Evolutionary conservation across 1,140 invertebrate genomes (phyloP).

Genomic region (Lanistes nyassanus): DNA sequence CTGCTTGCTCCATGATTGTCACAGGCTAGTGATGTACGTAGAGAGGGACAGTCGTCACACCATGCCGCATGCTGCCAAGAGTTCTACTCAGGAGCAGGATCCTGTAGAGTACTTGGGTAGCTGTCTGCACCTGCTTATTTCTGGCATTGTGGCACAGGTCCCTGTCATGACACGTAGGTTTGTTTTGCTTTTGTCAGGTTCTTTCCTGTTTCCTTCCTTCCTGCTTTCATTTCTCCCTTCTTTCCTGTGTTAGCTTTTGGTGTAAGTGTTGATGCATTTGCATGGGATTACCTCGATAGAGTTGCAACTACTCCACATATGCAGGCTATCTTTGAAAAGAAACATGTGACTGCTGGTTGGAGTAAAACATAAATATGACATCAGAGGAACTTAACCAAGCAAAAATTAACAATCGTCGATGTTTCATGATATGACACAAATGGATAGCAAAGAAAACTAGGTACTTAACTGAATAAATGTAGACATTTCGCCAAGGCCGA

Average conservation of each 20-base stretch:
- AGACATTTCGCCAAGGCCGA: too few relatives aligned
- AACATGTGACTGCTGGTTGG: neutral
- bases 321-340: neutral
- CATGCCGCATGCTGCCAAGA: conserved; percentile 42
- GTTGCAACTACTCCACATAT: neutral
- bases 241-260: neutral
- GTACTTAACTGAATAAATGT: too few relatives aligned
- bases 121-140: conserved; percentile 56
- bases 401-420: too few relatives aligned
- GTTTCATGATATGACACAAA: too few relatives aligned
- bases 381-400: too few relatives aligned
- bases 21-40: conserved; percentile 63
- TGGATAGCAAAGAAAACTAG: too few relatives aligned
- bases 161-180: conserved; percentile 52
- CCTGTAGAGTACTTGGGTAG: conserved; percentile 46
- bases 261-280: neutral
- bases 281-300: too few relatives aligned
- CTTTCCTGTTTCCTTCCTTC: neutral
- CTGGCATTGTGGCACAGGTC: conserved; percentile 46
- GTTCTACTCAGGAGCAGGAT: conserved; percentile 40
- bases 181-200: too few relatives aligned
- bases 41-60: conserved; percentile 58
- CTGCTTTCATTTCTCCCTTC: neutral
- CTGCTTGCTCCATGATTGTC: conserved; percentile 1
- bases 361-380: too few relatives aligned